Conservation (phyloP, 2,113 vertebrate genomes). For the Gallinago media region DNA sequence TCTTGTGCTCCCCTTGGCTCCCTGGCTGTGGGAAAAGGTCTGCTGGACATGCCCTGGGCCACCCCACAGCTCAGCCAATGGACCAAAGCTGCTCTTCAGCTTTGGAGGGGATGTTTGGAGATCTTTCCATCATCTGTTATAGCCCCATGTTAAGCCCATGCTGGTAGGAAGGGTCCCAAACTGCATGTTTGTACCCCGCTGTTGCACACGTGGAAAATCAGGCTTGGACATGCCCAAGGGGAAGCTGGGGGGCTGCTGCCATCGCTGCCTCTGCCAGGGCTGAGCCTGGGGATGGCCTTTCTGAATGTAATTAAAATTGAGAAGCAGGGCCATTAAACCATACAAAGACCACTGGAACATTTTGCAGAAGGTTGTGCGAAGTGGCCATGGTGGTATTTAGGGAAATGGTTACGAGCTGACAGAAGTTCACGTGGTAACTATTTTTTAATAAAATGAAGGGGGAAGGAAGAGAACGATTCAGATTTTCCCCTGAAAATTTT, state of each 20-base stretch:
- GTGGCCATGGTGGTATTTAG: neutral
- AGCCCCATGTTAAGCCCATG: neutral
- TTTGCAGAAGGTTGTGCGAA: neutral
- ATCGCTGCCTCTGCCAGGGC: neutral
- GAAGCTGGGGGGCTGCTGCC: neutral
- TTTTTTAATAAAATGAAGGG: neutral
- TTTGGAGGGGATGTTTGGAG: neutral
- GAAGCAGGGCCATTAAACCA: neutral
- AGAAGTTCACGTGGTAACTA: neutral
- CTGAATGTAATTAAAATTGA: neutral
- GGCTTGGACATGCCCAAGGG: neutral
- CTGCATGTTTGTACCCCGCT: neutral
- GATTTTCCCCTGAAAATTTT: neutral
- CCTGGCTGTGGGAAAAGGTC: neutral
- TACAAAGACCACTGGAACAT: neutral
- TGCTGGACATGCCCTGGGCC: neutral
- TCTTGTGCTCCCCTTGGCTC: neutral
- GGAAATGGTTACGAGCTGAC: neutral
- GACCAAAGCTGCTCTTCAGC: neutral
- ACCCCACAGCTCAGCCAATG: accelerated
- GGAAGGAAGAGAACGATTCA: neutral
- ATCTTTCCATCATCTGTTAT: neutral
- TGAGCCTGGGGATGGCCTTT: accelerated
- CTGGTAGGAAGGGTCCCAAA: neutral
- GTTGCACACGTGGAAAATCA: neutral